Percentiles rank a stretch among this genome's conserved stretches.
Evolutionary conservation across 1,140 invertebrate species (phyloP).

Genomic region (Epicauta chinensis): DNA sequence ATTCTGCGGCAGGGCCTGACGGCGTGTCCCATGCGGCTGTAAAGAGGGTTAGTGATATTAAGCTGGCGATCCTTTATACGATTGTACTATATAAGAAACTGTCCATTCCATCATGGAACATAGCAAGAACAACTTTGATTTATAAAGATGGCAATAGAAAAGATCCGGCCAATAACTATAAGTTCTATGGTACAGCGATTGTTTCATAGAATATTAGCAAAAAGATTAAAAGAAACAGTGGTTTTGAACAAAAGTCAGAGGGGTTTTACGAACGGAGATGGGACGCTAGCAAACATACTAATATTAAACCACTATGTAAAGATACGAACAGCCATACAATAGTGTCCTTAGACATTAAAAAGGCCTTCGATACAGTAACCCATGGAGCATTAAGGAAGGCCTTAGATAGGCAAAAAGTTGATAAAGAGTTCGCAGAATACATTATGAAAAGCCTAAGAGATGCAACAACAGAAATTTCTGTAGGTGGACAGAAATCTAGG

Average conservation of each 20-base stretch:
- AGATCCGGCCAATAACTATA: constrained; percentile 40
- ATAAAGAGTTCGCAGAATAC: constrained; percentile 27
- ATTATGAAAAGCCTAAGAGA: constrained; percentile 24
- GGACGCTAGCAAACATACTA: constrained; percentile 34
- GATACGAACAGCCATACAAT: constrained; percentile 33
- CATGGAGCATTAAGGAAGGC: constrained; percentile 28
- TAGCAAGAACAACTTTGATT: constrained; percentile 14
- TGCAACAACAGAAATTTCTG: constrained; percentile 20
- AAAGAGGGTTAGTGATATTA: background rate
- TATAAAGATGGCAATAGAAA: constrained; percentile 12
- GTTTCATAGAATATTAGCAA: constrained; percentile 38
- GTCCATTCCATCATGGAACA: background rate
- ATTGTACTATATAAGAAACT: constrained; percentile 6
- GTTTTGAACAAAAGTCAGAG: constrained; percentile 32
- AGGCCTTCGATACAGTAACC: constrained; percentile 38
- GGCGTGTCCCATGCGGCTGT: background rate
- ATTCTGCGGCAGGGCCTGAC: constrained; percentile 35
- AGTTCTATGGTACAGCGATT: constrained; percentile 36
- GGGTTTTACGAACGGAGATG: constrained; percentile 34
- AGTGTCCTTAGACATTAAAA: constrained; percentile 34
- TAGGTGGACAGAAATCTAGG: constrained; percentile 13
- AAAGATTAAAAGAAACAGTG: constrained; percentile 24
- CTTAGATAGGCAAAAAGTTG: constrained; percentile 23
- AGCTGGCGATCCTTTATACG: constrained; percentile 4
- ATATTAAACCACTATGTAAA: constrained; percentile 34